A percentile compares a stretch with the other conserved stretches of the same genome.
Evolutionary conservation across 2,797 vertebrate species (phyloP).

Genomic region (Sciurus vulgaris): DNA sequence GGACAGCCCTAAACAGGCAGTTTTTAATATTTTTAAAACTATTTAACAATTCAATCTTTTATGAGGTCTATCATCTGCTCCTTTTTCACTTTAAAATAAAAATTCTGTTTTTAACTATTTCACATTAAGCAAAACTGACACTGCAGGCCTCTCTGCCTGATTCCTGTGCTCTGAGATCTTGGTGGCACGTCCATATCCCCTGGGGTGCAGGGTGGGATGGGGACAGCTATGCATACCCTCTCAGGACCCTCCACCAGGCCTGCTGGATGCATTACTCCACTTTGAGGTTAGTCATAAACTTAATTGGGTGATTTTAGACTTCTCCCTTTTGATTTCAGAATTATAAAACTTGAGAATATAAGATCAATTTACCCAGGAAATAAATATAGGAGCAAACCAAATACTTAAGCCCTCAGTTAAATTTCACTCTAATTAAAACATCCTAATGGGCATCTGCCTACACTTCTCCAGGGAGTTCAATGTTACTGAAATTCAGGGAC

Average conservation of each 20-base stretch:
- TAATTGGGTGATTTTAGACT: background rate
- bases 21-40: background rate
- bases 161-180: background rate
- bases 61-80: background rate
- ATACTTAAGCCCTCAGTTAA: background rate
- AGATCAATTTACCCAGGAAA: constrained; percentile 28
- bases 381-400: constrained; percentile 46
- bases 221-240: rapidly evolving
- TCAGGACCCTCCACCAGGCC: background rate
- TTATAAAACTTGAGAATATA: background rate
- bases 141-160: background rate
- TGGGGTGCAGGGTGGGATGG: rapidly evolving
- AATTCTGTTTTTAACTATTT: background rate
- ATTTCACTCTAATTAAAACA: constrained; percentile 55
- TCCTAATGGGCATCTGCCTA: background rate
- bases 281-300: background rate
- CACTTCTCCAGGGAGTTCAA: constrained; percentile 55
- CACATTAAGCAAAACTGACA: background rate
- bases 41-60: background rate
- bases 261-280: background rate
- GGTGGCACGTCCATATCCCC: rapidly evolving
- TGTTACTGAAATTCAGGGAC: constrained; percentile 70
- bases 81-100: background rate
- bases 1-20: background rate
- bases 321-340: constrained; percentile 39